Percentiles rank a stretch among this genome's conserved stretches.
phyloP scores from a whole-genome alignment of 2,797 vertebrate genomes.

The Leuciscus waleckii region DNA sequence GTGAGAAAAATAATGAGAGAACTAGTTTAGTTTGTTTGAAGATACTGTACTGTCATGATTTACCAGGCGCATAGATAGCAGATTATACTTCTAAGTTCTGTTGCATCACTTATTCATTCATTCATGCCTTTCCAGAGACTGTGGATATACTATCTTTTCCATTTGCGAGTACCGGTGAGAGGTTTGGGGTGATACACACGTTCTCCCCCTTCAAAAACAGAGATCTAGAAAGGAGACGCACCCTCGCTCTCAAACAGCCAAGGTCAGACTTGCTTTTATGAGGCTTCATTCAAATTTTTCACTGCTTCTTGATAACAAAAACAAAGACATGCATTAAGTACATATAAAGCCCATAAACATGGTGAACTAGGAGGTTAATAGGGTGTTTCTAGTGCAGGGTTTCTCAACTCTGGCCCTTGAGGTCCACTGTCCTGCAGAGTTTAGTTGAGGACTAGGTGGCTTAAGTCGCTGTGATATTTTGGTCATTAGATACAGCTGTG shows the following conservation, averaged over 20 bases:
- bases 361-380: background rate
- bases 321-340: background rate
- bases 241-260: constrained; percentile 78
- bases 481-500: too few species aligned
- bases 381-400: background rate
- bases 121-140: constrained; percentile 71
- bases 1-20: background rate
- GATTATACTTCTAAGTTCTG: background rate
- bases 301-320: background rate
- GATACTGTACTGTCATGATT: constrained; percentile 20
- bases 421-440: background rate
- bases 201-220: constrained; percentile 82
- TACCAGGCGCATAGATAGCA: background rate
- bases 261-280: constrained; percentile 74
- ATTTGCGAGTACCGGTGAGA: constrained; percentile 86
- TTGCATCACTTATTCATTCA: background rate
- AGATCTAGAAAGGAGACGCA: constrained; percentile 83
- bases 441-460: background rate
- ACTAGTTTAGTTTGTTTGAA: background rate
- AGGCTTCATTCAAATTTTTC: background rate
- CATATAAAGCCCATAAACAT: background rate
- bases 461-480: too few species aligned
- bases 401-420: background rate
- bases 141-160: constrained; percentile 84
- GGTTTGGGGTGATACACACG: constrained; percentile 85